Conservation (phyloP, 1,140 invertebrate genomes). For the Drosophila neocordata region DNA sequence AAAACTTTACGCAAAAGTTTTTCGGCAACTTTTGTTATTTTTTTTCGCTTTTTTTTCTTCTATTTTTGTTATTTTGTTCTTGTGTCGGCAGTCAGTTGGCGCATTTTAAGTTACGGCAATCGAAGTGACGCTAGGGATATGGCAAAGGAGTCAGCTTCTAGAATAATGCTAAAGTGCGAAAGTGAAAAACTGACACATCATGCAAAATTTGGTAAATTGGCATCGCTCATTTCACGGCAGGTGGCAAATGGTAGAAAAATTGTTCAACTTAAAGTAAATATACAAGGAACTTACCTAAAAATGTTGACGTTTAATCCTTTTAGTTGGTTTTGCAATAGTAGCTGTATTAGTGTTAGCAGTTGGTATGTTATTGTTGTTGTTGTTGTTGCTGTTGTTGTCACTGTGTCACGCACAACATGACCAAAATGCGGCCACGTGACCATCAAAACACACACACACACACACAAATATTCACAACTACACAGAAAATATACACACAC, state of each 20-base stretch:
- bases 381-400: constrained; percentile 33
- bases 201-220: constrained; percentile 44
- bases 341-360: constrained; percentile 28
- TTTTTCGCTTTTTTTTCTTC: neutral
- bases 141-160: constrained; percentile 2
- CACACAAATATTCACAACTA: constrained; percentile 25
- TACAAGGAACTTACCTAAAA: constrained; percentile 48
- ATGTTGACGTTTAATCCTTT: constrained; percentile 59
- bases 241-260: neutral
- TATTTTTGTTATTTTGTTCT: neutral
- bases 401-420: constrained; percentile 73
- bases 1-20: constrained; percentile 73
- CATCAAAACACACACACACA: constrained; percentile 38
- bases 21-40: constrained; percentile 54
- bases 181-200: constrained; percentile 62
- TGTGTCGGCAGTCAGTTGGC: constrained; percentile 64
- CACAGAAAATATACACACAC: constrained; percentile 16
- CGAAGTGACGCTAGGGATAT: constrained; percentile 29
- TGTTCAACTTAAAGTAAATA: neutral
- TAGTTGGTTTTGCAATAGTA: constrained; percentile 18
- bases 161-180: constrained; percentile 47
- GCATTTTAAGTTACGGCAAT: constrained; percentile 77
- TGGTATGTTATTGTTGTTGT: constrained; percentile 4
- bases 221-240: constrained; percentile 4
- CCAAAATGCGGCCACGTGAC: constrained; percentile 68